These are phyloP conservation scores for Prunella fulvescens DNA, from an alignment of 2,113 vertebrate species.

Conservation along the genomic window DNA sequence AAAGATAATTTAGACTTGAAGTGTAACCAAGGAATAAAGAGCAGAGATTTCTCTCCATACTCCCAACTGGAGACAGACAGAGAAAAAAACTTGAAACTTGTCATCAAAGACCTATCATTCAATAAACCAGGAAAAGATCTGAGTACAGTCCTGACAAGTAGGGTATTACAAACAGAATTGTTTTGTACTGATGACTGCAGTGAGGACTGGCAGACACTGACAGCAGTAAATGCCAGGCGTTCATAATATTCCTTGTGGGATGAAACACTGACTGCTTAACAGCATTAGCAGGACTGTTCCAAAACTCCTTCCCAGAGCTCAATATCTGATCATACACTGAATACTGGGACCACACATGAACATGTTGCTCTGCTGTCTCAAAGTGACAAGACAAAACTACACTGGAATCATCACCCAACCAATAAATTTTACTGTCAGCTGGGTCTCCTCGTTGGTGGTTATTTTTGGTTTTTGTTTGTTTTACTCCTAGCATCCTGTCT, in stretches of 20 bases:
- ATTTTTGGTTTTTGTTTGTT: not conserved
- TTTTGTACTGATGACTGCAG: not conserved
- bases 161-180: not conserved
- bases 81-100: not conserved
- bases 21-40: not conserved
- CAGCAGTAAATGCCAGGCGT: not conserved
- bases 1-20: constrained; percentile 4
- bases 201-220: not conserved
- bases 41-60: not conserved
- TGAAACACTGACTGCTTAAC: not conserved
- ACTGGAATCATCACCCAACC: not conserved
- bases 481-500: not conserved
- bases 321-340: not conserved
- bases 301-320: constrained; percentile 16
- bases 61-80: not conserved
- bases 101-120: not conserved
- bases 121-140: not conserved
- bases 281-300: constrained; percentile 5
- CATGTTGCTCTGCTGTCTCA: not conserved
- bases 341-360: constrained; percentile 52
- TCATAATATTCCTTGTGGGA: constrained; percentile 11
- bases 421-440: constrained; percentile 2
- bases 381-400: constrained; percentile 15
- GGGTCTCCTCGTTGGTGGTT: not conserved
- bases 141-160: not conserved